These are phyloP conservation scores for Synanthedon myopaeformis DNA, from an alignment of 2,888 invertebrate genomes.

Conservation along the genomic window DNA sequence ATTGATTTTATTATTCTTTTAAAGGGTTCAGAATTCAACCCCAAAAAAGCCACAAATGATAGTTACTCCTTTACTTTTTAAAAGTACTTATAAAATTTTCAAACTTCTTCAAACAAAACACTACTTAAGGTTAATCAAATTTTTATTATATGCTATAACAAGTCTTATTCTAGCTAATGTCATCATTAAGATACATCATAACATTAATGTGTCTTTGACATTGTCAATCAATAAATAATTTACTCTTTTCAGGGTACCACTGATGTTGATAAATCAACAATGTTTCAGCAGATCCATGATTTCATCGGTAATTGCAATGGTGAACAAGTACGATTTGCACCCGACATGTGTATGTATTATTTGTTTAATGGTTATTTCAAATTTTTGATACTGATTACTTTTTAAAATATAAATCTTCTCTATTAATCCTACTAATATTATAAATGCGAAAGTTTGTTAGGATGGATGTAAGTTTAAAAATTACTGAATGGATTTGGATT, in stretches of 20 bases:
- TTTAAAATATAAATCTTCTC: background rate
- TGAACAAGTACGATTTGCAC: constrained; percentile 88
- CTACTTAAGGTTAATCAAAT: too few relatives aligned
- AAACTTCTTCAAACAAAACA: too few relatives aligned
- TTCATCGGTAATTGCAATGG: constrained; percentile 89
- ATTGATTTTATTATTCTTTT: too few relatives aligned
- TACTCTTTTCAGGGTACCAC: constrained; percentile 34
- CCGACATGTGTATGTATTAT: constrained; percentile 82
- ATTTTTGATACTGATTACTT: background rate
- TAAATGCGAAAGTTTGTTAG: background rate
- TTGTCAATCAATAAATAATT: constrained; percentile 1
- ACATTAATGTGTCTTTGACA: too few relatives aligned
- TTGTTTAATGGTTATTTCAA: background rate
- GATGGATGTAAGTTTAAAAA: background rate
- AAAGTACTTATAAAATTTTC: too few relatives aligned
- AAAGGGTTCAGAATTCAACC: too few relatives aligned
- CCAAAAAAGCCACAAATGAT: too few relatives aligned
- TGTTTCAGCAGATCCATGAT: constrained; percentile 84
- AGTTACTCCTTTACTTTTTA: too few relatives aligned
- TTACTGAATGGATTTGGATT: background rate
- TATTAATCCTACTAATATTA: too few relatives aligned
- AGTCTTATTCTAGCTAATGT: too few relatives aligned
- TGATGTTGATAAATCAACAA: constrained; percentile 59
- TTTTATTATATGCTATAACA: too few relatives aligned
- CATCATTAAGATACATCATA: too few relatives aligned